phyloP scores from a whole-genome alignment of 1,140 invertebrate genomes.

The Megalopta genalis region DNA sequence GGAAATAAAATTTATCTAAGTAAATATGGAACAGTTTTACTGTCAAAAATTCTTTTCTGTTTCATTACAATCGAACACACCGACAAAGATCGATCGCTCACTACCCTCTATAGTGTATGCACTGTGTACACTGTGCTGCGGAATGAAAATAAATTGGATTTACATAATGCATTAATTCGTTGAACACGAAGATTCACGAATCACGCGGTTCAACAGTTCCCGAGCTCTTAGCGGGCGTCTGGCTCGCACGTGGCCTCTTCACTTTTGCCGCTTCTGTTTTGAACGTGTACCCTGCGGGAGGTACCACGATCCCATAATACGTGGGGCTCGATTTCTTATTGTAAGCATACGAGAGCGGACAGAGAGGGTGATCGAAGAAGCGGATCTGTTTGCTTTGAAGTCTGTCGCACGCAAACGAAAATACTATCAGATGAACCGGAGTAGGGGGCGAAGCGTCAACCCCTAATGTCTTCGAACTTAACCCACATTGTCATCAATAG shows the following conservation, averaged over 20 bases:
- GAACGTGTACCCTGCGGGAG: constrained; percentile 69
- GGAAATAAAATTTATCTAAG: no score
- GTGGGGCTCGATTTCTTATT: constrained; percentile 70
- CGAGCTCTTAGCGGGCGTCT: constrained; percentile 65
- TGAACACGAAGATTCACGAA: constrained; percentile 61
- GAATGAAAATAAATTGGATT: constrained; percentile 23
- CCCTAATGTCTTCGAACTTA: neutral
- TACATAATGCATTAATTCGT: constrained; percentile 69
- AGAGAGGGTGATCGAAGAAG: neutral
- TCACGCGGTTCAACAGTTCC: constrained; percentile 74
- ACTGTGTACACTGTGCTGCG: neutral
- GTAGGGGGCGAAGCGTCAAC: neutral
- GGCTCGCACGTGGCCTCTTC: constrained; percentile 70
- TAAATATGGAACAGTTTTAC: no score
- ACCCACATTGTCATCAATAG: neutral
- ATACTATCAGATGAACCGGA: neutral
- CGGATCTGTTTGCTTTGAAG: constrained; percentile 35
- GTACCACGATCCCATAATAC: constrained; percentile 67
- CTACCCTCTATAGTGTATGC: neutral
- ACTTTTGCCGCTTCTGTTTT: constrained; percentile 72
- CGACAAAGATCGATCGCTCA: neutral
- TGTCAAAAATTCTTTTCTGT: neutral
- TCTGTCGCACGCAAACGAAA: constrained; percentile 25
- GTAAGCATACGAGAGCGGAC: neutral
- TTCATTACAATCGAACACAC: neutral